phyloP scores from a whole-genome alignment of 2,888 invertebrate genomes.

The Scaptomyza cyrtandrae region DNA sequence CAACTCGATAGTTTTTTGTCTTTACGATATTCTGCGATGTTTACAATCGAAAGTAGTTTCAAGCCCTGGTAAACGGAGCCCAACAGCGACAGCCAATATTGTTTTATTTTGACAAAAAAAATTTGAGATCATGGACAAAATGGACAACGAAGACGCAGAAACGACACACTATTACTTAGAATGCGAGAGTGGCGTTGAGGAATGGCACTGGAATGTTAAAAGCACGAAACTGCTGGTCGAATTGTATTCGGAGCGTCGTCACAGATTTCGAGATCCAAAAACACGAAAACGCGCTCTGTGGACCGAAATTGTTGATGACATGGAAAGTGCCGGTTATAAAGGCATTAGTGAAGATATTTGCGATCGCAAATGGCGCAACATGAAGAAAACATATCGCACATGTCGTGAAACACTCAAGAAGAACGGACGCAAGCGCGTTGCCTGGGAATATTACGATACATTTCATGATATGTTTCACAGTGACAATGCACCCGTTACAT shows the following conservation, averaged over 20 bases:
- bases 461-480: conserved; percentile 55
- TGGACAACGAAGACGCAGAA: conserved; percentile 50
- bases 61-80: conserved; percentile 8
- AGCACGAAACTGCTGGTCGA: conserved; percentile 61
- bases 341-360: conserved; percentile 59
- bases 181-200: conserved; percentile 41
- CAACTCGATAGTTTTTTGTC: conserved; percentile 7
- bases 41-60: neutral
- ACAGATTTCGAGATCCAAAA: conserved; percentile 56
- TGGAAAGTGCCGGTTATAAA: conserved; percentile 54
- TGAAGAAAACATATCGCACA: conserved; percentile 64
- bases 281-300: conserved; percentile 48
- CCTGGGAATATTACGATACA: conserved; percentile 57
- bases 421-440: conserved; percentile 51
- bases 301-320: conserved; percentile 58
- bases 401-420: conserved; percentile 51
- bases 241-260: conserved; percentile 41
- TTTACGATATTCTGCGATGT: neutral
- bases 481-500: conserved; percentile 15
- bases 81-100: neutral
- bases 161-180: conserved; percentile 60
- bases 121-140: conserved; percentile 19
- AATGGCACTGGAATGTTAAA: conserved; percentile 58
- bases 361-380: conserved; percentile 63
- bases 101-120: conserved; percentile 9